phyloP scores from a whole-genome alignment of 2,797 vertebrate species.

The Danio tinwini region DNA sequence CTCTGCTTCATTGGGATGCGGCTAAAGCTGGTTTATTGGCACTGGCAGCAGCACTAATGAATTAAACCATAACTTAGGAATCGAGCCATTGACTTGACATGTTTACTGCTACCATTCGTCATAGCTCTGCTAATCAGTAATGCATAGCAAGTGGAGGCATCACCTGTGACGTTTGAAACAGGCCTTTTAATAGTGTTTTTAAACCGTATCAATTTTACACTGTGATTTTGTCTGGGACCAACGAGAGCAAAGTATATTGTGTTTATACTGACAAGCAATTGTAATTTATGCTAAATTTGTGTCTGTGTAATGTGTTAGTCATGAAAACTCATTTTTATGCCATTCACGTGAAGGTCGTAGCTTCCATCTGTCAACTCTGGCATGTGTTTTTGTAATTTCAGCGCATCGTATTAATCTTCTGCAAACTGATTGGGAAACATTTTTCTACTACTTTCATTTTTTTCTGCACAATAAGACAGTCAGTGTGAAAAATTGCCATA shows the following conservation, averaged over 20 bases:
- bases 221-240: constrained; percentile 74
- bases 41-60: constrained; percentile 68
- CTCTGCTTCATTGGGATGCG: constrained; percentile 60
- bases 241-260: constrained; percentile 48
- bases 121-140: constrained; percentile 66
- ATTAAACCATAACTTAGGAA: constrained; percentile 77
- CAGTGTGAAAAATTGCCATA: constrained; percentile 1
- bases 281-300: constrained; percentile 20
- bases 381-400: constrained; percentile 38
- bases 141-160: constrained; percentile 70
- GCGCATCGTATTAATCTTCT: constrained; percentile 9
- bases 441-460: constrained; percentile 7
- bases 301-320: constrained; percentile 14
- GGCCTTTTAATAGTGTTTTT: constrained; percentile 59
- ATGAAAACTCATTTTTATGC: constrained; percentile 38
- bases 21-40: constrained; percentile 72
- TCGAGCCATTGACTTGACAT: constrained; percentile 75
- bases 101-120: constrained; percentile 75
- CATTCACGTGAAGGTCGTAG: constrained; percentile 19
- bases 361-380: constrained; percentile 36
- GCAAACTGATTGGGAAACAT: constrained; percentile 19
- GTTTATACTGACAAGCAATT: constrained; percentile 11
- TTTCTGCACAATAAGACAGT: constrained; percentile 33
- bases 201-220: constrained; percentile 69
- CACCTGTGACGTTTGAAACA: constrained; percentile 67